Percentiles rank a stretch among this genome's conserved stretches.
phyloP scores from a whole-genome alignment of 1,140 invertebrate genomes.

The Lethrus apterus region DNA sequence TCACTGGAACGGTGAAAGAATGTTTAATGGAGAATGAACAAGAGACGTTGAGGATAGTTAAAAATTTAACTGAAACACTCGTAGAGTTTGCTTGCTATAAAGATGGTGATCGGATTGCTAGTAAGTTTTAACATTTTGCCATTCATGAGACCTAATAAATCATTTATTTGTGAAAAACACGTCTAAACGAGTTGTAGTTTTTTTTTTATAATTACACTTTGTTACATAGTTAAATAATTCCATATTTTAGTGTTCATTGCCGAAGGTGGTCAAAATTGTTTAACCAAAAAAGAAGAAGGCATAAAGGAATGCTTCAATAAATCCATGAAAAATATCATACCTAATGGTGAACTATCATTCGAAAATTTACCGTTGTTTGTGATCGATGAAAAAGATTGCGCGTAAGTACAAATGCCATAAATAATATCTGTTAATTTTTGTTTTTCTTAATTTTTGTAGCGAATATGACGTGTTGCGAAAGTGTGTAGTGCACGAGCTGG shows the following conservation, averaged over 20 bases:
- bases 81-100: conserved; percentile 65
- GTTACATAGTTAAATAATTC: no score
- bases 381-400: conserved; percentile 29
- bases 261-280: conserved; percentile 31
- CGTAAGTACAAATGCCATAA: conserved; percentile 23
- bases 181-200: no score
- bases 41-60: conserved; percentile 48
- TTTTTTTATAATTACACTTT: not conserved
- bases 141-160: no score
- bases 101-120: conserved; percentile 71
- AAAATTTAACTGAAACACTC: conserved; percentile 58
- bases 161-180: no score
- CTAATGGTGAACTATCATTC: conserved; percentile 6
- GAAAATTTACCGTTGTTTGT: conserved; percentile 21
- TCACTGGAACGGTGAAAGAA: conserved; percentile 49
- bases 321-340: conserved; percentile 11
- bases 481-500: conserved; percentile 58
- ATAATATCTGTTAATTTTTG: not conserved
- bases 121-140: conserved; percentile 49
- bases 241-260: conserved; percentile 36
- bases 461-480: not conserved
- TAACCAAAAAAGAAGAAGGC: conserved; percentile 21
- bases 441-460: conserved; percentile 1
- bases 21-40: conserved; percentile 57
- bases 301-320: conserved; percentile 30